Evolutionary conservation across 2,113 vertebrate species (phyloP), one percentile per base, ranked within the genome.

Genomic region (Ardeotis arabs): DNA sequence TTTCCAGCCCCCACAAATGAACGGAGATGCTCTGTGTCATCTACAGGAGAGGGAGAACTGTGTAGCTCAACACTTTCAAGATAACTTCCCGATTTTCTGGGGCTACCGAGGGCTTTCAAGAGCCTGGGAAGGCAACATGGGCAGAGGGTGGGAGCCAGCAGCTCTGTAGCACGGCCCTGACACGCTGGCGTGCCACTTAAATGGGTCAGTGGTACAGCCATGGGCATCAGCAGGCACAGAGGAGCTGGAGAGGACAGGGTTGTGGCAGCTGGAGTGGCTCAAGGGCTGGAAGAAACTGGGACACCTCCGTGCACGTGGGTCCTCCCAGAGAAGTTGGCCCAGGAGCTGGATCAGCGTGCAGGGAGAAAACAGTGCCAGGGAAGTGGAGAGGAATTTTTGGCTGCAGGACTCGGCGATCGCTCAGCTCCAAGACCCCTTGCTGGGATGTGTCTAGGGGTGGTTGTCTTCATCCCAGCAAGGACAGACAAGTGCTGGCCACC

Each of bases 161-260:
- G 80, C 68, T 59, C 68, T 22, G 67, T 7, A 3, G 84, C 66
- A 55, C 18, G 5, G 84, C 74, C 60, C 81, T 9, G 21, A 19
- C 1, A 29, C 2, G 8, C 83, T 0, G 0, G 17, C 4, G 39
- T 75, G 77, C 66, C 56, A 52, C 0, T 3, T 82, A 96, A 96
- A 53, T 97, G 94, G 96, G 96, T 97, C 95, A 97, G 91, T 91
- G 87, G 93, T 84, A 75, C 84, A 96, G 93, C 94, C n/a, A 3
- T 87, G 95, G 93, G 95, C 93, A 87, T 49, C 28, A 0, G n/a
- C 0, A 10, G 52, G 91, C 87, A 63, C 66, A 2, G 53, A 87
- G 89, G 84, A 96, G 74, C 84, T 91, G 91, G 23, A 72, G 90
- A 89, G 93, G 94, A 95, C 84, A 87, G 66, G 62, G 50, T 2